Base-by-base conservation (phyloP, 2,797 vertebrate species). In the Parotocinclus haroldoi region DNA sequence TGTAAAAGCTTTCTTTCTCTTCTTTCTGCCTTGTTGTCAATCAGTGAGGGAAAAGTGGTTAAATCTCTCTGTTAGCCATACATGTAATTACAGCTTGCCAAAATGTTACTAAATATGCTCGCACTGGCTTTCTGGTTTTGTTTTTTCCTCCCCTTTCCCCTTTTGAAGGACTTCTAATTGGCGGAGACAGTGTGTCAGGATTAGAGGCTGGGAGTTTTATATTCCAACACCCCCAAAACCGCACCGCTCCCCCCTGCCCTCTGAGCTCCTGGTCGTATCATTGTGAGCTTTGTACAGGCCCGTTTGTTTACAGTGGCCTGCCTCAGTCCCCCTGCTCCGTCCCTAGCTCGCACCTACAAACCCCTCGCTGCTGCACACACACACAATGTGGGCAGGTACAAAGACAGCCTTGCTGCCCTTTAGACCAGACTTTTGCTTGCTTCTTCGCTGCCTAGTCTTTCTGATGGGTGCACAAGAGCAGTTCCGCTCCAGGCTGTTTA, bases 81-180 rank as follows among this genome's bases (percentile, higher is more conserved):
- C 79, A 88, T 91, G 86, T 91, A 92, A 92, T 92, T 92, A 91
- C 83, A 92, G 90, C 89, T 89, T 89, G 88, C 84, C 87, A 83
- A 87, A 84, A 89, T 88, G 89, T 88, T 88, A 87, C 89, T 91
- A 89, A 90, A 90, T 89, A 87, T 86, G 88, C 89, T 88, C 81
- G 82, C 78, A 79, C 82, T 83, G 88, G 86, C 81, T 89, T 85
- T 84, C 84, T 90, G 88, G 89, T 88, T 90, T 88, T 86, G 88
- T 90, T 89, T 87, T 87, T 88, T 90, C 89, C 87, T 89, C 89
- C 87, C 86, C 83, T 83, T 83, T 84, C 86, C 85, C 89, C 89
- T 80, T 83, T 79, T 89, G 85, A 90, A 89, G 86, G 83, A 76
- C 80, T 87, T 89, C 85, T 89, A 91, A 91, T 91, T 91, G 89